phyloP scores from a whole-genome alignment of 2,113 vertebrate genomes.

The Oryzias curvinotus region DNA sequence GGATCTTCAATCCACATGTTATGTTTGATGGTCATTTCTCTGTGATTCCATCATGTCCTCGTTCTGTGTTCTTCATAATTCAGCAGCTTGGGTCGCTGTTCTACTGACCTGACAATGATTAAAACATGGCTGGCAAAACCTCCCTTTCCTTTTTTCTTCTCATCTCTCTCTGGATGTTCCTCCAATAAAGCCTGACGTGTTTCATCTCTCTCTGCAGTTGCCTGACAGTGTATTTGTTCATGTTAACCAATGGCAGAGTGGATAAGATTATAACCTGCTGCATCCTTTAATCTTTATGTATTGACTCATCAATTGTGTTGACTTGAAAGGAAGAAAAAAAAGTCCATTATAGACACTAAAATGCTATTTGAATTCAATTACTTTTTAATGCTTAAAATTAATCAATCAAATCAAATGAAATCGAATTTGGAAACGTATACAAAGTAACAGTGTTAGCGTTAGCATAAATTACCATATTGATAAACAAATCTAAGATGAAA shows the following conservation, averaged over 20 bases:
- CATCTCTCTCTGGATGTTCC: background rate
- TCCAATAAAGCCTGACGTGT: background rate
- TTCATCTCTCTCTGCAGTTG: background rate
- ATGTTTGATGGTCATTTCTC: background rate
- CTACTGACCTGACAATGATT: conserved; percentile 46
- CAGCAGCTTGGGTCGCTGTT: conserved; percentile 18
- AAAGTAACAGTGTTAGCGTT: too few species aligned
- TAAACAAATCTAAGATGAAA: too few species aligned
- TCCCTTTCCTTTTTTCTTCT: background rate
- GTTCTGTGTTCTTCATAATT: conserved; percentile 44
- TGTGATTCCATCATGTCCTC: conserved; percentile 3
- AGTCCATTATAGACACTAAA: too few species aligned
- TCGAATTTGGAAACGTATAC: too few species aligned
- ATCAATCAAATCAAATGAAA: too few species aligned
- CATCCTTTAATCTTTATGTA: background rate
- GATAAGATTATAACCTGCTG: background rate
- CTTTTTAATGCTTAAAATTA: too few species aligned
- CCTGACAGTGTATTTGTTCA: background rate
- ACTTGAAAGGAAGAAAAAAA: too few species aligned
- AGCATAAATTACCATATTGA: too few species aligned
- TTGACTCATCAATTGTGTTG: too few species aligned
- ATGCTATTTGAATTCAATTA: too few species aligned
- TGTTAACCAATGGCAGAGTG: background rate
- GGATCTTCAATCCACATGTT: background rate
- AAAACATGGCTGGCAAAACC: conserved; percentile 36